Conservation (phyloP, 2,113 vertebrate species). For the Elaphurus davidianus region DNA sequence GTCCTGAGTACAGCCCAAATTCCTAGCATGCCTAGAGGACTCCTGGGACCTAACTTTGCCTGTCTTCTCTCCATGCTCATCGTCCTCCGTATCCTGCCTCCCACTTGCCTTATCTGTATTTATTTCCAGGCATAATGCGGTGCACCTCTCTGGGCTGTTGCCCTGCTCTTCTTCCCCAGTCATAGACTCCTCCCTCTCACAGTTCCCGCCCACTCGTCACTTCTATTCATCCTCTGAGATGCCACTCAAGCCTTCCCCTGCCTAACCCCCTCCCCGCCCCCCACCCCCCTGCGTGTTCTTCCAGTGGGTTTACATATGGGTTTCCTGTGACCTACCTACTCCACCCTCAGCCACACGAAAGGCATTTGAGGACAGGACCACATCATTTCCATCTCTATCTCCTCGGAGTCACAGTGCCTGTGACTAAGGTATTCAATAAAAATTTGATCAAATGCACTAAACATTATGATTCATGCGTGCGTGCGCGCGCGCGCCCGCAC, state of each 20-base stretch:
- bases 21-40: not conserved
- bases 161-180: not conserved
- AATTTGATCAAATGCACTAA: not conserved
- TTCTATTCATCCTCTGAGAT: not conserved
- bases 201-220: not conserved
- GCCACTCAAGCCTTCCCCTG: not conserved
- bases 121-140: not conserved
- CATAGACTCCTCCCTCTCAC: not conserved
- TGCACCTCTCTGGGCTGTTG: not conserved
- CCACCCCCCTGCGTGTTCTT: not conserved
- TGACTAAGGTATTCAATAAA: not conserved
- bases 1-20: not conserved
- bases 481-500: not conserved
- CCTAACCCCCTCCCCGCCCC: fast-evolving
- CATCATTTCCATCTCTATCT: not conserved
- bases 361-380: not conserved
- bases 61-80: not conserved
- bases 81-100: not conserved
- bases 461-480: fast-evolving
- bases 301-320: not conserved
- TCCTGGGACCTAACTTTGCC: not conserved
- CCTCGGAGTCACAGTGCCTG: not conserved
- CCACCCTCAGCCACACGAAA: not conserved
- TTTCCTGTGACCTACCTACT: not conserved
- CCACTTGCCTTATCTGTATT: not conserved